A percentile compares a stretch with the other conserved stretches of the same genome.
Evolutionary conservation across 2,797 vertebrate genomes (phyloP).

Genomic region (Chrysocyon brachyurus): DNA sequence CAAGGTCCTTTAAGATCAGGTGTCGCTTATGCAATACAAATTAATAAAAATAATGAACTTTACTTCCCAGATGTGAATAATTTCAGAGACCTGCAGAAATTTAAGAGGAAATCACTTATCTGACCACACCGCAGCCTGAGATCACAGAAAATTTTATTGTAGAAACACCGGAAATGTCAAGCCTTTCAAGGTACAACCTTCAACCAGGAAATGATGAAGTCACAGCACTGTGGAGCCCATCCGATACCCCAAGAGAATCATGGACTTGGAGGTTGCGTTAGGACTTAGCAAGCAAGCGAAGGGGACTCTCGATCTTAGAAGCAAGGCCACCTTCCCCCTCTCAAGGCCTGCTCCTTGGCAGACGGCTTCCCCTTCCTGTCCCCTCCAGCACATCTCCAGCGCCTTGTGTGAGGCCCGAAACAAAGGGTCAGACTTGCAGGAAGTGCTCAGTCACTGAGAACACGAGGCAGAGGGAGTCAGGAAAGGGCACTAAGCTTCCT

Average conservation of each 20-base stretch:
- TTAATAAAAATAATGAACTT: not conserved
- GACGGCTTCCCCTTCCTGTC: not conserved
- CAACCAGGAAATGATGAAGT: not conserved
- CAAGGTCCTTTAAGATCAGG: not conserved
- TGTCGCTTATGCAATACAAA: not conserved
- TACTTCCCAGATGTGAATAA: conserved; percentile 4
- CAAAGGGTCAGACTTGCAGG: not conserved
- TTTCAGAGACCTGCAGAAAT: conserved; percentile 18
- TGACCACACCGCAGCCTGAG: conserved; percentile 21
- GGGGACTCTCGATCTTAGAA: not conserved
- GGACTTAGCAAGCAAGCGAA: not conserved
- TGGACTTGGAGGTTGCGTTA: not conserved
- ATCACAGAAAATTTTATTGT: conserved; percentile 79
- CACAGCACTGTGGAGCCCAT: not conserved
- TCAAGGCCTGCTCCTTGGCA: not conserved
- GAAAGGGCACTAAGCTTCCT: not conserved
- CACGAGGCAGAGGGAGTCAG: not conserved
- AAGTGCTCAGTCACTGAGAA: not conserved
- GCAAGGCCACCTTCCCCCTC: not conserved
- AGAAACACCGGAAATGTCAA: conserved; percentile 63
- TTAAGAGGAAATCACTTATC: conserved; percentile 55
- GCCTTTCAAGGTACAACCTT: conserved; percentile 28
- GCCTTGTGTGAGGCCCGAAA: not conserved
- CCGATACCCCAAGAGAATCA: not conserved
- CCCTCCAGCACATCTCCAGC: not conserved